Evolutionary conservation across 2,113 vertebrate genomes (phyloP).

Genomic region (Pyxicephalus adspersus): DNA sequence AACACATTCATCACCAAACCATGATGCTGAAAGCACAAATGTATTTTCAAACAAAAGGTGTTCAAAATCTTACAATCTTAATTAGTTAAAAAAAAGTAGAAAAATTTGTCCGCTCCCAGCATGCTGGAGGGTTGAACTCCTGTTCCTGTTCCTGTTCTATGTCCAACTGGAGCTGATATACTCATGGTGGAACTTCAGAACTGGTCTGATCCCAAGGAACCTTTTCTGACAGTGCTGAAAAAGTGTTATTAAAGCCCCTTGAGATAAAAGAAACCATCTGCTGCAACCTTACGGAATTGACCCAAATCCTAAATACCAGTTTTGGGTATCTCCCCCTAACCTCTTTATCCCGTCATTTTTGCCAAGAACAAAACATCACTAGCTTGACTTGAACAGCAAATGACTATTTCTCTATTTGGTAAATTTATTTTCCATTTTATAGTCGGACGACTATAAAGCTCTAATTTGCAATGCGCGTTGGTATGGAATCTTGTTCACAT

Average conservation of each 20-base stretch:
- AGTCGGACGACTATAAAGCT: conserved; percentile 9
- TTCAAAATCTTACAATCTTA: not conserved
- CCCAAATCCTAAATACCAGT: too few relatives aligned
- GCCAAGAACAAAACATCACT: not conserved
- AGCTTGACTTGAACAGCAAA: conserved; percentile 10
- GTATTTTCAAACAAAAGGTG: not conserved
- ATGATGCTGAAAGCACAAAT: not conserved
- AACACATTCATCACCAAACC: conserved; percentile 33
- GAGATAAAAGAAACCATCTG: too few relatives aligned
- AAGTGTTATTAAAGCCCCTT: too few relatives aligned
- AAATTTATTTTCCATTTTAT: conserved; percentile 30
- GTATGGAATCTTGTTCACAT: conserved; percentile 21
- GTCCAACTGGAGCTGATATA: too few relatives aligned
- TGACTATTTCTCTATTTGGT: conserved; percentile 29
- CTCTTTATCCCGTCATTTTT: too few relatives aligned
- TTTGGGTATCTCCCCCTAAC: too few relatives aligned
- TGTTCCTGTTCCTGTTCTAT: too few relatives aligned
- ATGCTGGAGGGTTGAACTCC: too few relatives aligned
- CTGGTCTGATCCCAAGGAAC: too few relatives aligned
- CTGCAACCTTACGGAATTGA: too few relatives aligned
- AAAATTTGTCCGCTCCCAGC: not conserved
- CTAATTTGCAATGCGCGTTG: not conserved
- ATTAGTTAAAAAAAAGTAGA: not conserved
- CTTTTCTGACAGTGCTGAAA: too few relatives aligned
- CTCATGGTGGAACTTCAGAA: too few relatives aligned